These are phyloP conservation scores for Carassius auratus DNA, from an alignment of 2,113 vertebrate genomes.

Conservation along the genomic window DNA sequence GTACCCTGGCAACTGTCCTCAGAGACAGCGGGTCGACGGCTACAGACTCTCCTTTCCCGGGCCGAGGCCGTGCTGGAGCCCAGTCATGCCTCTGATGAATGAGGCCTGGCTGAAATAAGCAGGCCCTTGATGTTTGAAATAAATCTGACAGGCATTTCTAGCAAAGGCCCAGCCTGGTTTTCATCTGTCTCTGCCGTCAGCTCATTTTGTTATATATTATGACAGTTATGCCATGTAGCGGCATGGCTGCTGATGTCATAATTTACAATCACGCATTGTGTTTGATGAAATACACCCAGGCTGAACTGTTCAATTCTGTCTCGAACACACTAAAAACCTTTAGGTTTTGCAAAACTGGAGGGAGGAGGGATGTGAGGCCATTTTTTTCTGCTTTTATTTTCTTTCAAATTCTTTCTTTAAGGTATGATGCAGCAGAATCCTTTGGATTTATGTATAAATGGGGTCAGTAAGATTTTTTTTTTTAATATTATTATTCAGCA, in stretches of 20 bases:
- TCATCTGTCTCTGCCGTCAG: constrained; percentile 60
- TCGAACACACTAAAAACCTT: constrained; percentile 70
- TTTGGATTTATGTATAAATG: not conserved
- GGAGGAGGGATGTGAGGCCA: too few species aligned
- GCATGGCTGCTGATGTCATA: constrained; percentile 75
- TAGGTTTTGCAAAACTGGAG: constrained; percentile 56
- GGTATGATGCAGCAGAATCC: not conserved
- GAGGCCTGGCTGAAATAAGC: constrained; percentile 15
- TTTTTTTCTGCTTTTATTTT: too few species aligned
- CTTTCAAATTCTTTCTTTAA: too few species aligned
- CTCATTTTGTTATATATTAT: constrained; percentile 38
- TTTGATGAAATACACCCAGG: constrained; percentile 71
- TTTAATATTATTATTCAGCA: too few species aligned
- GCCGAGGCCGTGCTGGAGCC: not conserved
- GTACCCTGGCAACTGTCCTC: constrained; percentile 78
- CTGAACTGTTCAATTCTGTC: constrained; percentile 76
- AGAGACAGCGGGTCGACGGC: constrained; percentile 44
- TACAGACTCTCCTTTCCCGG: not conserved
- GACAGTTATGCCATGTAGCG: constrained; percentile 49
- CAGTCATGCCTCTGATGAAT: constrained; percentile 28
- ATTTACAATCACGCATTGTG: constrained; percentile 81
- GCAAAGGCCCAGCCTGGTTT: constrained; percentile 67
- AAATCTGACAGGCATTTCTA: constrained; percentile 77
- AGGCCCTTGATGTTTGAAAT: constrained; percentile 64
- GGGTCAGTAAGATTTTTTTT: too few species aligned